phyloP scores from a whole-genome alignment of 2,113 vertebrate species.

The Phyllopteryx taeniolatus region DNA sequence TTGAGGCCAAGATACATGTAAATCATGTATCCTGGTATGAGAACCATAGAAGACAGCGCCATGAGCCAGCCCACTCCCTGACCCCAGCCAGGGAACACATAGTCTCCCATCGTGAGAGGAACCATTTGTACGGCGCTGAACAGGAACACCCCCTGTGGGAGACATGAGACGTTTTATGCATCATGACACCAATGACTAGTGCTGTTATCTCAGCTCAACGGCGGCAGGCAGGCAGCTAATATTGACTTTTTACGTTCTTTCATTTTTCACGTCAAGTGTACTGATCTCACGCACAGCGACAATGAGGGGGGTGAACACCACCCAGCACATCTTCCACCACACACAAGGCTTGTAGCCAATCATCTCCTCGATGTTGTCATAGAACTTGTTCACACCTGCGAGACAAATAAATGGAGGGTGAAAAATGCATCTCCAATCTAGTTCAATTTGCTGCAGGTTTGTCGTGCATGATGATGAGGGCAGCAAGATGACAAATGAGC shows the following conservation, averaged over 20 bases:
- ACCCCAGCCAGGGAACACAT: constrained; percentile 95
- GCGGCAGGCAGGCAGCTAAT: constrained; percentile 43
- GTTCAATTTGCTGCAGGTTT: constrained; percentile 53
- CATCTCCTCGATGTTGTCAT: constrained; percentile 98
- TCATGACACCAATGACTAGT: constrained; percentile 49
- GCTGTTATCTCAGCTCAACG: constrained; percentile 32
- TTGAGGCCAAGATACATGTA: constrained; percentile 93
- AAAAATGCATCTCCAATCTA: constrained; percentile 61
- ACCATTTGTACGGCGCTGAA: constrained; percentile 98
- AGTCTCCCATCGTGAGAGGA: constrained; percentile 92
- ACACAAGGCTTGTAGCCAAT: constrained; percentile 93
- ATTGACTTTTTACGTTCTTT: constrained; percentile 65
- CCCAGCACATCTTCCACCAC: constrained; percentile 99
- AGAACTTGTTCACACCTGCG: constrained; percentile 95
- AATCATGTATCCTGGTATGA: constrained; percentile 96
- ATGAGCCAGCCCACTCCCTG: constrained; percentile 99
- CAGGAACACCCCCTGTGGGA: constrained; percentile 91
- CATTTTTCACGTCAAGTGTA: constrained; percentile 48
- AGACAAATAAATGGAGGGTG: constrained; percentile 44
- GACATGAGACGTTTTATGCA: constrained; percentile 58
- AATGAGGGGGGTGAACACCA: constrained; percentile 93
- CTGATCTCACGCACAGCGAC: constrained; percentile 83
- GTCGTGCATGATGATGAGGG: constrained; percentile 58
- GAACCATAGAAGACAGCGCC: constrained; percentile 95
- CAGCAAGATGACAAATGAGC: constrained; percentile 27